These are phyloP conservation scores for Distichodus sexfasciatus DNA, from an alignment of 2,797 vertebrate species.

Conservation along the genomic window DNA sequence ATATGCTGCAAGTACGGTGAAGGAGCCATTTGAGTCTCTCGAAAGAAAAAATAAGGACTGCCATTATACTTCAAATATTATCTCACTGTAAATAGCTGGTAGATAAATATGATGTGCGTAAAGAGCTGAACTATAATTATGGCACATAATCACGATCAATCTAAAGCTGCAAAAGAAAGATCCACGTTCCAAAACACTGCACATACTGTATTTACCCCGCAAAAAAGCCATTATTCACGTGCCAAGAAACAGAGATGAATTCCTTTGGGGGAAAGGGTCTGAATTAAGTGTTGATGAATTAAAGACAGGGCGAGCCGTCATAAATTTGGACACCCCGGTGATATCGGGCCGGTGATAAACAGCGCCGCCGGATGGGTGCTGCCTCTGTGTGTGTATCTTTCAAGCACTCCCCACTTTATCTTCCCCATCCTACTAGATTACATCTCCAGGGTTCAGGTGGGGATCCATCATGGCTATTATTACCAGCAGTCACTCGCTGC, in stretches of 20 bases:
- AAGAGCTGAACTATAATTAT: neutral
- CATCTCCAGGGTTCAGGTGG: constrained; percentile 74
- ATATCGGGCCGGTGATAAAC: constrained; percentile 77
- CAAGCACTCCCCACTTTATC: constrained; percentile 78
- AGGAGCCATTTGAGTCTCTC: neutral
- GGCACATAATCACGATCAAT: neutral
- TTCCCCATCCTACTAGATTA: constrained; percentile 78
- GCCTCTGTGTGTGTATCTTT: constrained; percentile 76
- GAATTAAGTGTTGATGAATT: constrained; percentile 81
- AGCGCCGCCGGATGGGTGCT: constrained; percentile 67
- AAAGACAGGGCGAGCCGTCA: constrained; percentile 71
- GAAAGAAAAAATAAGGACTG: neutral
- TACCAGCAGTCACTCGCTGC: constrained; percentile 73
- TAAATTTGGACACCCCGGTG: constrained; percentile 73
- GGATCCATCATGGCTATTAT: constrained; percentile 75
- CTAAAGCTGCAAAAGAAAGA: neutral
- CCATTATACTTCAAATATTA: neutral
- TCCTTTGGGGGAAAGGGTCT: constrained; percentile 50
- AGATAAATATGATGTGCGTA: neutral
- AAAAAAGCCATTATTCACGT: constrained; percentile 56
- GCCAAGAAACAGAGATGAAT: constrained; percentile 71
- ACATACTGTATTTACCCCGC: constrained; percentile 29
- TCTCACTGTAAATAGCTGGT: neutral
- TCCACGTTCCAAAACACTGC: constrained; percentile 41
- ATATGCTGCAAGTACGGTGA: neutral